Evolutionary conservation across 2,113 vertebrate species (phyloP), one percentile per base, ranked within the genome.

Genomic region (Dascyllus trimaculatus): DNA sequence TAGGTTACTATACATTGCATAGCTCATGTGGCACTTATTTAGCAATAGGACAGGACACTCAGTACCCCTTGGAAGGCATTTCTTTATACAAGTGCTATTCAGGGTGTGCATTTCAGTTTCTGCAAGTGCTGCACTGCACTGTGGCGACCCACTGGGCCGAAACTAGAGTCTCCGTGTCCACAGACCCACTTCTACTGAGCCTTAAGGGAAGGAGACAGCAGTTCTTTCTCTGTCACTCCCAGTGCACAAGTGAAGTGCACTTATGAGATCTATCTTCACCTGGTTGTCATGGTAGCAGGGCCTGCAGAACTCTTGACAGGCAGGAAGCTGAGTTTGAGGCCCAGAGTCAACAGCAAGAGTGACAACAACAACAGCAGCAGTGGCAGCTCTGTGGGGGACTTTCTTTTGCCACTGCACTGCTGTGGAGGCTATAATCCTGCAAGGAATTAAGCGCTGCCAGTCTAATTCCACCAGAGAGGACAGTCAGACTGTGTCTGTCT

Each of bases 1-100:
- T 94, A 95, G 95, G 95, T 96, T 96, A 95, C 95, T 97, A 95
- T 97, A 97, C 96, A 98, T 98, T 99, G 98, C 98, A 99, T 99
- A 98, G 98, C 95, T 99, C 96, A 95, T 93, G 95, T 95, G 96
- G 96, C 96, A 97, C 96, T 96, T 96, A 95, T 94, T 87, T 90
- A 92, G 72, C 45, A 17, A 91, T 84, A 91, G 81, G 90, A 93
- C 92, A 94, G 91, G 95, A 94, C 94, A 94, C 96, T 95, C 91
- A 90, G 94, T 95, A 95, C 96, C 96, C 96, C 95, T 95, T 94
- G 94, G 94, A 97, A 97, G 96, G 97, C 96, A 95, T 95, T 95
- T 94, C 93, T 96, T 95, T 95, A 94, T 93, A 96, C 97, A 97
- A 98, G 97, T 97, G 97, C 96, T 97, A 94, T 93, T 94, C 85